Evolutionary conservation across 1,140 invertebrate species (phyloP), one percentile per base, ranked within the genome.

Genomic region (Trachelipus rathkii): DNA sequence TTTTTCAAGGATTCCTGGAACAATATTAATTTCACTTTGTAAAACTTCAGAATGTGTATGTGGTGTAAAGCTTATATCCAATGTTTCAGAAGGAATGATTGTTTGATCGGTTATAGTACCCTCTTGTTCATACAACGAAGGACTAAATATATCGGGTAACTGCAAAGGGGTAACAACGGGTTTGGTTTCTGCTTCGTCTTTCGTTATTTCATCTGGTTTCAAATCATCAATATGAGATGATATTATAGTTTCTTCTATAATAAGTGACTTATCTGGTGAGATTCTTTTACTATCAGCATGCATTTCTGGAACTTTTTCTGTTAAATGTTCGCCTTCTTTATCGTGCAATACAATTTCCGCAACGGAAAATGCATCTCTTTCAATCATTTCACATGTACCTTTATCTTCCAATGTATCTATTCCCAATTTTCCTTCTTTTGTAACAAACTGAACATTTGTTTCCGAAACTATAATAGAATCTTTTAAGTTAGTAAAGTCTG

Each of bases 1-100:
- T 44, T 71, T 70, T 71, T 76, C 75, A 50, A 78, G 73, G 75
- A 78, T 78, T 60, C 74, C 77, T 73, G 77, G 74, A 73, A 78
- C 73, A 60, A 76, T 73, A 76, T 78, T 72, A 76, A 74, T 71
- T 69, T 78, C 74, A 53, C 69, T 74, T 73, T 78, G 71, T 50
- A 44, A 75, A 44, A 78, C 60, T 78, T 76, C 71, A 46, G 60
- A 73, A 70, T 74, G 75, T 73, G 74, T 76, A 67, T 78, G 74
- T 73, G 77, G 77, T 11, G 74, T 78, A 66, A 78, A 78, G 45
- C 50, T 60, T 15, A 60, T 60, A 60, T 78, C 50, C 44, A 76
- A 71, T 73, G 73, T 78, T 45, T 73, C 77, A 50, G 72, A 66
- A 53, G 50, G 60, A 46, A 74, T 73, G 44, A 9, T 21, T 33